Conservation (phyloP, 1,140 invertebrate genomes). For the Marisa cornuarietis region DNA sequence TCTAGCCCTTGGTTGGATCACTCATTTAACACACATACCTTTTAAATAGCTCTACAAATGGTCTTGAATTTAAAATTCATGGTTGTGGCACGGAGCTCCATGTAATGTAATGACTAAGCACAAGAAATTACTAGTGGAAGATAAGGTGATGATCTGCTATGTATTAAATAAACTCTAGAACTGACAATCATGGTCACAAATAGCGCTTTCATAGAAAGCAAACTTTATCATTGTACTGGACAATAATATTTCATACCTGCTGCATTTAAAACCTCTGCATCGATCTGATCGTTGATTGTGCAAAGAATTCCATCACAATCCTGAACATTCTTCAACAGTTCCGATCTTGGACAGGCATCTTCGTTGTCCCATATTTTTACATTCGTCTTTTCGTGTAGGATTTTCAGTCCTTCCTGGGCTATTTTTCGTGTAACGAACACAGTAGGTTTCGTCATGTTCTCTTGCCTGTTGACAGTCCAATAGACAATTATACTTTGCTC, state of each 20-base stretch:
- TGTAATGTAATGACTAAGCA: too few relatives aligned
- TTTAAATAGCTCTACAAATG: too few relatives aligned
- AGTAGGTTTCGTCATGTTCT: conserved; percentile 25
- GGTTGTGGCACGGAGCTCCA: too few relatives aligned
- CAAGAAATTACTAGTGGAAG: too few relatives aligned
- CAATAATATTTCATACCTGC: conserved; percentile 64
- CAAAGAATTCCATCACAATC: conserved; percentile 84
- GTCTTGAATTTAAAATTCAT: too few relatives aligned
- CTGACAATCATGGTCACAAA: too few relatives aligned
- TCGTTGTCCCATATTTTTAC: conserved; percentile 56
- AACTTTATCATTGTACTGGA: background rate
- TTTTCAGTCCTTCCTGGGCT: conserved; percentile 41
- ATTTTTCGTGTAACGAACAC: conserved; percentile 53
- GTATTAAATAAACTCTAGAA: too few relatives aligned
- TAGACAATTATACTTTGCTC: background rate
- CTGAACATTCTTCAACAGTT: conserved; percentile 76
- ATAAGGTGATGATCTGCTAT: too few relatives aligned
- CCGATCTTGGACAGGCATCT: conserved; percentile 74
- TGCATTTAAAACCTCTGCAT: conserved; percentile 77
- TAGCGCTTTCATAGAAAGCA: too few relatives aligned
- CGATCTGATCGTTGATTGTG: conserved; percentile 84
- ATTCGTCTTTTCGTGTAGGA: conserved; percentile 42
- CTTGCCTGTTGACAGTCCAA: background rate
- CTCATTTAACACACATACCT: too few relatives aligned
- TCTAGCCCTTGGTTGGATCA: too few relatives aligned